Percentiles rank a stretch among this genome's conserved stretches.
phyloP scores from a whole-genome alignment of 1,140 invertebrate genomes.

The Callitettix versicolor region DNA sequence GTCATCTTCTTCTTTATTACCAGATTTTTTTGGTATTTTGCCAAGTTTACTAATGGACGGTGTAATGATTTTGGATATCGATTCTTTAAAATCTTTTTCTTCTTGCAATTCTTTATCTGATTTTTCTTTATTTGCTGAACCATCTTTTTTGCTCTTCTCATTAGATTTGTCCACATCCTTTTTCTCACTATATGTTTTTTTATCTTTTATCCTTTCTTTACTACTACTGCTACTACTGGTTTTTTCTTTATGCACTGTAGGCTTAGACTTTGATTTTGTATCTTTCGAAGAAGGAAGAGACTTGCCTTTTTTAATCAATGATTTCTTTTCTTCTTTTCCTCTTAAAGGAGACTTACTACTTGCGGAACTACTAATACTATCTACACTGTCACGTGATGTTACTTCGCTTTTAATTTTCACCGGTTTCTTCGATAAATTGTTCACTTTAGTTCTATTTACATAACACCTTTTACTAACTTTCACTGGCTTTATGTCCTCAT shows the following conservation, averaged over 20 bases:
- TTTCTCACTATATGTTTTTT: neutral
- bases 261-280: neutral
- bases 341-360: constrained; percentile 15
- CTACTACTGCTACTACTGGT: neutral
- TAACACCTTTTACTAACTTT: constrained; percentile 25
- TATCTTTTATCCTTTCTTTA: neutral
- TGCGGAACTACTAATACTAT: constrained; percentile 28
- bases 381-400: constrained; percentile 14
- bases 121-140: constrained; percentile 33
- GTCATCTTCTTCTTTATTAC: constrained; percentile 30
- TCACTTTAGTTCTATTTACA: constrained; percentile 33
- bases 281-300: neutral
- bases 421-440: constrained; percentile 5
- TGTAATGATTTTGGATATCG: constrained; percentile 49
- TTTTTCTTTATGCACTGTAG: neutral
- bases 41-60: constrained; percentile 54
- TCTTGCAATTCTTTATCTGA: constrained; percentile 19
- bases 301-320: neutral
- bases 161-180: neutral
- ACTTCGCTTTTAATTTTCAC: constrained; percentile 26
- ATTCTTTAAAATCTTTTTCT: constrained; percentile 32
- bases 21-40: constrained; percentile 60
- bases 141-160: neutral
- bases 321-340: neutral
- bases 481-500: constrained; percentile 5